Base-by-base conservation (phyloP, 2,797 vertebrate species). In the Buceros bicornis region DNA sequence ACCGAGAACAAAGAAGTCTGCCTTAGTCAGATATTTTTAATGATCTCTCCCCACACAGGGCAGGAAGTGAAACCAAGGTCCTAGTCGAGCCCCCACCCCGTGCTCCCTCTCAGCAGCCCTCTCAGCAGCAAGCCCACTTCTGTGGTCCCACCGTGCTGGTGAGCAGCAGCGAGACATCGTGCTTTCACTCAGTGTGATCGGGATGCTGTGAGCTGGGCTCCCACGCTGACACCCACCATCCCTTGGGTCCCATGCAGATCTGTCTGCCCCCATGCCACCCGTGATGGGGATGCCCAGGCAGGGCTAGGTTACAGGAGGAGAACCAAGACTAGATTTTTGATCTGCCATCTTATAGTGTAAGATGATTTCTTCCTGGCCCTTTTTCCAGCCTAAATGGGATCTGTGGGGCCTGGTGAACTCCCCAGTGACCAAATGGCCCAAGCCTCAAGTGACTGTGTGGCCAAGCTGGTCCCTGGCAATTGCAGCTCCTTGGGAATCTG, bases 21-120 rank as follows among this genome's bases (percentile, higher is more conserved):
- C 93, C 96, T 96, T 97, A 97, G 97, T 91, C 98, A 97, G 98
- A 98, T 98, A 98, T 97, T 98, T 98, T 98, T 98, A 98, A 96
- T 97, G 96, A 97, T 94, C 89, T 97, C 95, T 95, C 94, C 91
- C 97, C 93, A 89, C 96, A 96, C 62, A 87, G 92, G 96, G 97
- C 98, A 98, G 98, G 98, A 98, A 98, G 97, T 97, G 98, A 98
- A 98, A 98, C 98, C 1, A 2, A 95, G 94, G 96, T 97, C 96
- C 89, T 91, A 93, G 92, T n/a, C 57, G 35, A 96, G 93, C 95
- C 96, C 91, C 96, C 94, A 87, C 80, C 83, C 48, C 31, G 2
- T 18, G 5, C 91, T 82, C 74, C 70, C 20, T 28, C 47, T 60
- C 10, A 6, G 88, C 93, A 78, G 51, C 48, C 83, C 83, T 80